phyloP scores from a whole-genome alignment of 1,140 invertebrate species.

The Triops cancriformis region DNA sequence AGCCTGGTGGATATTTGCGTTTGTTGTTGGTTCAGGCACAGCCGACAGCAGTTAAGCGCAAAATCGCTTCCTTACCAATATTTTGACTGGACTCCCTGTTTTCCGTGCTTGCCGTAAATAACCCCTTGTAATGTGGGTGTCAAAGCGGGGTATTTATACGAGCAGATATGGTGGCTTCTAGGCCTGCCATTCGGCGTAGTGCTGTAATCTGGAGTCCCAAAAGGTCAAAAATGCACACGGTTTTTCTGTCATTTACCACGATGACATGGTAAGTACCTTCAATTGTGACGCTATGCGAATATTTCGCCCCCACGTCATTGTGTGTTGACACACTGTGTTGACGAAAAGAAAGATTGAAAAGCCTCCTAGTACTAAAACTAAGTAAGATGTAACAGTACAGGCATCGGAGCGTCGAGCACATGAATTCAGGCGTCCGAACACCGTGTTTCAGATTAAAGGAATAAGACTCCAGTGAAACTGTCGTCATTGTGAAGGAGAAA shows the following conservation, averaged over 20 bases:
- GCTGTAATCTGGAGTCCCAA: not conserved
- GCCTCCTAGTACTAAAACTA: too few relatives aligned
- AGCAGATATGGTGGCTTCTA: not conserved
- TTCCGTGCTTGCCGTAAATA: not conserved
- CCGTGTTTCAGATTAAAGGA: too few relatives aligned
- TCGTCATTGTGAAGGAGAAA: not conserved
- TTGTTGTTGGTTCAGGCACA: not conserved
- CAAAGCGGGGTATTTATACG: not conserved
- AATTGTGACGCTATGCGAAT: not conserved
- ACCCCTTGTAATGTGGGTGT: not conserved
- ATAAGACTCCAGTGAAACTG: too few relatives aligned
- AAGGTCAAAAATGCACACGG: not conserved
- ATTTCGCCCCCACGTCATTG: not conserved
- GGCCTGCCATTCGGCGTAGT: not conserved
- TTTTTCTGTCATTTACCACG: not conserved
- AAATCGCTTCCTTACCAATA: conserved; percentile 1
- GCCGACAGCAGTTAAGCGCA: not conserved
- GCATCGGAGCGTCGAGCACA: too few relatives aligned
- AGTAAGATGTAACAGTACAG: too few relatives aligned
- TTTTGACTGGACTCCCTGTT: not conserved
- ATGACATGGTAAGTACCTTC: not conserved
- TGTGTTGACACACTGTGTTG: not conserved
- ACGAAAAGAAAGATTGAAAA: too few relatives aligned
- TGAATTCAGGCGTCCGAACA: too few relatives aligned
- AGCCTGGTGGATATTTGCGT: not conserved